Base-by-base conservation (phyloP, 2,888 invertebrate genomes). In the Parnassius apollo region DNA sequence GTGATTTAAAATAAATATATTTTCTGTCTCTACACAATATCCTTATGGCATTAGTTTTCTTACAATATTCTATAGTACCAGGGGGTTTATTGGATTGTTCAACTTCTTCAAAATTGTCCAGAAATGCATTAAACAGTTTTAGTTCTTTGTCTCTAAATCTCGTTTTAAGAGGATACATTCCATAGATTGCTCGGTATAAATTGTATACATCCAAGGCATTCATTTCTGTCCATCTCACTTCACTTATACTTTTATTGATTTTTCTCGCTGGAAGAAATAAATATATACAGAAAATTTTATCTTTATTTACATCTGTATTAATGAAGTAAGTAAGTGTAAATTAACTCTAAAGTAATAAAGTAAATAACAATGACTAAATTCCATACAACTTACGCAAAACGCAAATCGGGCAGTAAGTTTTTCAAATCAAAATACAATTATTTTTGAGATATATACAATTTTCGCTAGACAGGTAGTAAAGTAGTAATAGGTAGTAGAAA, bases 191-290 rank as follows among this genome's bases (percentile, higher is more conserved):
- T 72, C 97, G 91, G 73, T 94, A 93, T 18, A 95, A 90, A 77
- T 96, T 94, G 76, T 95, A 96, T 11, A 97, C 86, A 75, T 95
- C 85, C 48, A 71, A 71, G 1, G 96, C 93, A 42, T 87, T 89
- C 93, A 94, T 94, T 57, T 88, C 81, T 1, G 90, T 75, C 96
- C 96, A 97, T 70, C 93, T 85, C 9, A 97, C 89, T 73, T 92
- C 85, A 54, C 95, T 93, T 70, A 95, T 91, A 61, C 82, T 80
- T 64, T 93, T 85, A 42, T 91, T 90, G 63, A 97, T 92, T 92
- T 96, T 96, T 65, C 95, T 96, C 50, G 97, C 97, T 96, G 79
- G 68, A 93, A 93, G 54, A 72, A 69, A 42, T 55, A 70, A 64
- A 35, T 12, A 10, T 35, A n/a, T 42, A 44, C 1, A 11, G 2